Conservation (phyloP, 2,888 invertebrate species). For the Dasypogon diadema region DNA sequence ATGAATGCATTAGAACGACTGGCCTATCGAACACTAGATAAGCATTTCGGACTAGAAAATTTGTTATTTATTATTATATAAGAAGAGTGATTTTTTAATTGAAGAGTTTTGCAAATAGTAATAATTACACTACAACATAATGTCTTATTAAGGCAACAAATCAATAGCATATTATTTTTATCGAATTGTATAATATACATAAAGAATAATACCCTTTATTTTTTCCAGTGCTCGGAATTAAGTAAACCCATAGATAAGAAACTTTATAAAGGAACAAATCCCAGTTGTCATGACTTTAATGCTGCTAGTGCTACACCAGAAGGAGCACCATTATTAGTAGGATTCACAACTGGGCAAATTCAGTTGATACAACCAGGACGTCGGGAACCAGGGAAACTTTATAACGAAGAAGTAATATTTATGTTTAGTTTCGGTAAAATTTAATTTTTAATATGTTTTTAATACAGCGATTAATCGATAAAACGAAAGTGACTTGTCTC, state of each 20-base stretch:
- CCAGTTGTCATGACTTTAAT: constrained; percentile 99
- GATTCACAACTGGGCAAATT: constrained; percentile 98
- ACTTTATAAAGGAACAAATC: constrained; percentile 98
- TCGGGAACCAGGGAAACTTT: constrained; percentile 95
- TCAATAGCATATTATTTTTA: too few relatives aligned
- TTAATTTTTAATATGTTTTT: background rate
- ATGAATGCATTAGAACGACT: too few relatives aligned
- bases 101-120: too few relatives aligned
- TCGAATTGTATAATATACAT: background rate
- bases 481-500: constrained; percentile 86
- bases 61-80: too few relatives aligned
- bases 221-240: constrained; percentile 87
- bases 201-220: background rate
- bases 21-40: too few relatives aligned
- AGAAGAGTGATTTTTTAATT: too few relatives aligned
- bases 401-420: constrained; percentile 92
- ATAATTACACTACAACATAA: too few relatives aligned
- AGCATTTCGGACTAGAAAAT: too few relatives aligned
- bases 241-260: constrained; percentile 98
- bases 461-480: constrained; percentile 68
- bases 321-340: constrained; percentile 91
- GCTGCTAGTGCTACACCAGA: constrained; percentile 83
- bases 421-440: background rate
- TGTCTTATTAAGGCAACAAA: too few relatives aligned
- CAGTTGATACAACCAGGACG: constrained; percentile 97